Percentiles rank a stretch among this genome's conserved stretches.
Conservation (phyloP, 2,797 vertebrate species). For the Cyprinodon diabolis region DNA sequence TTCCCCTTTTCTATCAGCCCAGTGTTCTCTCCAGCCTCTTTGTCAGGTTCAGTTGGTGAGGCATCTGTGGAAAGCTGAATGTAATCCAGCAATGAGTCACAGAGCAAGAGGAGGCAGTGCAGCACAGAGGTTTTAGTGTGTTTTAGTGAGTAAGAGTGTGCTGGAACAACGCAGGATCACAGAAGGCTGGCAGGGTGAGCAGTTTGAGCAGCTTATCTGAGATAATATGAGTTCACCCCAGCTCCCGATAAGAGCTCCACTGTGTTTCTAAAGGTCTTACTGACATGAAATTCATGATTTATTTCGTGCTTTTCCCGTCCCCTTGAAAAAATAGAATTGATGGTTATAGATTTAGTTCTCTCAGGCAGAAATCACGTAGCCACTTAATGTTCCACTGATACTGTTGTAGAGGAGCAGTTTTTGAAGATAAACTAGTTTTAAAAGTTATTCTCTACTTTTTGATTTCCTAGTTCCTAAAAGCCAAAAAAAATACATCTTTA, state of each 20-base stretch:
- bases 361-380: slow-evolving; percentile 24
- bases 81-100: slow-evolving; percentile 64
- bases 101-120: slow-evolving; percentile 34
- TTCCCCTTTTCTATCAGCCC: not conserved
- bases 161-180: slow-evolving; percentile 29
- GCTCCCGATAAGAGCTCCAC: slow-evolving; percentile 36
- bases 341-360: slow-evolving; percentile 26
- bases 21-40: slow-evolving; percentile 10
- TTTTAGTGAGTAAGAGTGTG: slow-evolving; percentile 62
- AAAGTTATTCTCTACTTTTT: not conserved
- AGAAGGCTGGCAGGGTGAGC: not conserved
- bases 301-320: slow-evolving; percentile 14
- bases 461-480: not conserved
- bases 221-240: slow-evolving; percentile 24
- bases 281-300: slow-evolving; percentile 41
- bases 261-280: slow-evolving; percentile 28
- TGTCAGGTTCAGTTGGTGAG: slow-evolving; percentile 42
- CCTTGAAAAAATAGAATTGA: slow-evolving; percentile 8
- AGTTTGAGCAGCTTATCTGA: not conserved
- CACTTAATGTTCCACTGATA: slow-evolving; percentile 1
- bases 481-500: too few relatives aligned
- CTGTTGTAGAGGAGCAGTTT: not conserved
- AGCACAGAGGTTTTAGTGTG: slow-evolving; percentile 20
- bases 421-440: not conserved
- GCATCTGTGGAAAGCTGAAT: slow-evolving; percentile 52